Percentiles rank a stretch among this genome's conserved stretches.
Evolutionary conservation across 2,113 vertebrate species (phyloP).

Genomic region (Xiphophorus maculatus): DNA sequence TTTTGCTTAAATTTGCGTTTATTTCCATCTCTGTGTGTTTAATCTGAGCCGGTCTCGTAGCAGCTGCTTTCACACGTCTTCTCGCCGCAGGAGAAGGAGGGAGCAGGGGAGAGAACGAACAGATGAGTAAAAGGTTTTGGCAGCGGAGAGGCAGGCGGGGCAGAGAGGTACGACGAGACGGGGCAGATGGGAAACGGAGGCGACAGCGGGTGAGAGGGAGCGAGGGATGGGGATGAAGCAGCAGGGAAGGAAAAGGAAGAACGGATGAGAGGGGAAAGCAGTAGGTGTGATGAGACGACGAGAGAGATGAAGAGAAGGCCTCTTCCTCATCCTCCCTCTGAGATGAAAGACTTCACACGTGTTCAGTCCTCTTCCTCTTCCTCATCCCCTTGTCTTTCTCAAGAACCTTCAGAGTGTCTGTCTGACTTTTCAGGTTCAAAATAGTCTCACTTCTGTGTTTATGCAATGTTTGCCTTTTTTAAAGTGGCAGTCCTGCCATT

Average conservation of each 20-base stretch:
- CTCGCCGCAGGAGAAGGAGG: neutral
- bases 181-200: neutral
- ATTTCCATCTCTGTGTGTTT: neutral
- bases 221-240: neutral
- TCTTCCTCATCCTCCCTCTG: slow-evolving; percentile 32
- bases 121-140: slow-evolving; percentile 5
- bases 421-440: neutral
- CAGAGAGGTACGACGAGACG: neutral
- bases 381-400: neutral
- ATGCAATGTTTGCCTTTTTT: too few relatives aligned
- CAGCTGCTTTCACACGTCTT: slow-evolving; percentile 42
- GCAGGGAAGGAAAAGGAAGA: neutral
- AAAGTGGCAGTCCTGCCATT: too few relatives aligned
- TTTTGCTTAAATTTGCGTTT: neutral
- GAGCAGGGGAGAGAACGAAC: neutral
- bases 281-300: slow-evolving; percentile 5
- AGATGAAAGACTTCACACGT: slow-evolving; percentile 43
- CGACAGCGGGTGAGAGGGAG: slow-evolving; percentile 10
- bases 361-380: slow-evolving; percentile 14
- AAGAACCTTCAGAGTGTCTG: neutral
- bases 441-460: neutral
- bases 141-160: slow-evolving; percentile 5
- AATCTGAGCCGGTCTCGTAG: neutral
- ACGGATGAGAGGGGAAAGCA: slow-evolving; percentile 5
- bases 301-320: slow-evolving; percentile 8